Evolutionary conservation across 2,888 invertebrate genomes (phyloP), one percentile per base, ranked within the genome.

Genomic region (Mimumesa dahlbomi): DNA sequence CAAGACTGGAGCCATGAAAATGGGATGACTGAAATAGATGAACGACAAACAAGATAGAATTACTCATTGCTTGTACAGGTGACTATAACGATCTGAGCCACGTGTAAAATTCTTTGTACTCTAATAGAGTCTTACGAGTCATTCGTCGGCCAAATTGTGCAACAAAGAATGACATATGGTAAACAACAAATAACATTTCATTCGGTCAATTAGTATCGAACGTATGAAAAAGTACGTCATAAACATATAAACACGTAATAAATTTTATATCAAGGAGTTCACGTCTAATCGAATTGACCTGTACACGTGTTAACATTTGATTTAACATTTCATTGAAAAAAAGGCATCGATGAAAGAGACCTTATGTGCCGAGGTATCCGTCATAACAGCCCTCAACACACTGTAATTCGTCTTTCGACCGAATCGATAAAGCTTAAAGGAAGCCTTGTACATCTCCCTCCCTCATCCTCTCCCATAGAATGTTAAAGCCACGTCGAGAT

Each of bases 351-450:
- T 34, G 34, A 58, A 59, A 50, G 71, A 72, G 72, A 31, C 65
- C 72, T 57, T 72, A 71, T 56, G 63, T 42, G 62, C 36, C 49
- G 49, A 57, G 19, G 14, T 50, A 59, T 69, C 63, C 56, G 53
- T 77, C 79, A 72, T 62, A 70, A 70, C 59, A 64, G 43, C 54
- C 43, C 52, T 56, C 49, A 59, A 56, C 49, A 52, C 58, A 54
- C 70, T 68, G 73, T 62, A 77, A 79, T 59, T 74, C 67, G 58
- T 48, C 68, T 73, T 70, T 66, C 57, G 48, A 61, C 14, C 52
- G 59, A 78, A 79, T 79, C 79, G 67, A 79, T 79, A 79, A 58
- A 74, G 79, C 79, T 79, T 71, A 74, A 76, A 74, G 59, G 80
- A 79, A 79, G 71, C 79, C 78, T 73, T 75, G 73, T 57, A 57